Evolutionary conservation across 1,140 invertebrate species (phyloP).

Genomic region (Cydia splendana): DNA sequence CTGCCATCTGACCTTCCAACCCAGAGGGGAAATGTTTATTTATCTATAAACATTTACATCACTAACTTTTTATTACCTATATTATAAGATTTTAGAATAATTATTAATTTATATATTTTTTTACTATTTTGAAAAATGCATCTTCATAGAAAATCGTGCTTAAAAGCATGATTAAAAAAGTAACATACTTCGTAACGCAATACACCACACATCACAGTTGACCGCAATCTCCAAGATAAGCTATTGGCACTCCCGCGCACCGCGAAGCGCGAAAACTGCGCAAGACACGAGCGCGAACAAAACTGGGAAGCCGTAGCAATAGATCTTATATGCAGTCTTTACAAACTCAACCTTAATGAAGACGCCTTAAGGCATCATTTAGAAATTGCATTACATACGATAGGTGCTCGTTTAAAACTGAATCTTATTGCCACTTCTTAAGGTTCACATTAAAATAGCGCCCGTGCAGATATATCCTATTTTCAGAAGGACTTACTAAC

Average conservation of each 20-base stretch:
- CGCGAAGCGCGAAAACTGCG: conserved; percentile 49
- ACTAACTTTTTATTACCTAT: too few species aligned
- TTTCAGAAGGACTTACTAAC: background rate
- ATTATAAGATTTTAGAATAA: too few species aligned
- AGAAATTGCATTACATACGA: background rate
- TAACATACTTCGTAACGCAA: background rate
- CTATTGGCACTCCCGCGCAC: conserved; percentile 45
- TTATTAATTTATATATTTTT: too few species aligned
- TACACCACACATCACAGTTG: background rate
- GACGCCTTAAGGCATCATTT: background rate
- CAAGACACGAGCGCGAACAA: background rate
- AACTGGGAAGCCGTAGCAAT: background rate
- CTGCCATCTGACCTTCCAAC: too few species aligned
- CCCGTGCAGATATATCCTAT: background rate
- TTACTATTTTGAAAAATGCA: too few species aligned
- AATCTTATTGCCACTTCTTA: background rate
- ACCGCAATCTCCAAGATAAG: conserved; percentile 33
- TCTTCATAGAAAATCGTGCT: too few species aligned
- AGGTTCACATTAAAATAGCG: background rate
- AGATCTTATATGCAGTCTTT: background rate
- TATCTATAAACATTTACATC: too few species aligned
- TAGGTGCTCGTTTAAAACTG: background rate
- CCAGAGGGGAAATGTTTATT: too few species aligned
- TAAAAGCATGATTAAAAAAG: background rate
- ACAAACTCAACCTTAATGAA: background rate